Conservation (phyloP, 2,888 invertebrate species). For the Chymomyza amoena region DNA sequence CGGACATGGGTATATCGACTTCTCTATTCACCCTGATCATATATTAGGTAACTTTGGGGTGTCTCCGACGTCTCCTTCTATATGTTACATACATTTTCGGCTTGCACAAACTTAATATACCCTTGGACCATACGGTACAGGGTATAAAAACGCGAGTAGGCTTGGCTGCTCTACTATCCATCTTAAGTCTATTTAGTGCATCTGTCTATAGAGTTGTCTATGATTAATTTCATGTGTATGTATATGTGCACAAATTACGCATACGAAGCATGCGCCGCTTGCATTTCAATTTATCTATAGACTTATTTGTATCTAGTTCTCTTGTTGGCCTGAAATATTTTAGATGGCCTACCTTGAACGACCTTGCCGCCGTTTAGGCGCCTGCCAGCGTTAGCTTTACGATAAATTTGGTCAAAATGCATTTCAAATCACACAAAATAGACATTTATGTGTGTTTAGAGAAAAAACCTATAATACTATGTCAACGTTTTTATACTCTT, state of each 20-base stretch:
- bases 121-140: too few species aligned
- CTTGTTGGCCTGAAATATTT: conserved; percentile 38
- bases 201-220: neutral
- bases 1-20: too few species aligned
- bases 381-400: conserved; percentile 23
- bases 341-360: conserved; percentile 60
- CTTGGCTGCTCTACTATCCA: neutral
- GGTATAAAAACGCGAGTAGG: neutral
- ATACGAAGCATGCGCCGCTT: conserved; percentile 57
- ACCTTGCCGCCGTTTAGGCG: conserved; percentile 64
- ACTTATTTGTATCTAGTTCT: conserved; percentile 1
- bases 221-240: neutral
- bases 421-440: conserved; percentile 36
- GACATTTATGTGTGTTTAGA: neutral
- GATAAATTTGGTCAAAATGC: conserved; percentile 68
- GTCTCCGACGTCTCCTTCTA: too few species aligned
- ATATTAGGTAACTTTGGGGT: too few species aligned
- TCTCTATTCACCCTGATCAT: too few species aligned
- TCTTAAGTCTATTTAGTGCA: neutral
- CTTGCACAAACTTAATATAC: too few species aligned
- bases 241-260: conserved; percentile 36
- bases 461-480: neutral
- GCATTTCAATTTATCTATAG: neutral
- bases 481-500: neutral
- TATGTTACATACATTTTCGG: too few species aligned